Conservation (phyloP, 2,797 vertebrate species). For the Lacerta viridis region DNA sequence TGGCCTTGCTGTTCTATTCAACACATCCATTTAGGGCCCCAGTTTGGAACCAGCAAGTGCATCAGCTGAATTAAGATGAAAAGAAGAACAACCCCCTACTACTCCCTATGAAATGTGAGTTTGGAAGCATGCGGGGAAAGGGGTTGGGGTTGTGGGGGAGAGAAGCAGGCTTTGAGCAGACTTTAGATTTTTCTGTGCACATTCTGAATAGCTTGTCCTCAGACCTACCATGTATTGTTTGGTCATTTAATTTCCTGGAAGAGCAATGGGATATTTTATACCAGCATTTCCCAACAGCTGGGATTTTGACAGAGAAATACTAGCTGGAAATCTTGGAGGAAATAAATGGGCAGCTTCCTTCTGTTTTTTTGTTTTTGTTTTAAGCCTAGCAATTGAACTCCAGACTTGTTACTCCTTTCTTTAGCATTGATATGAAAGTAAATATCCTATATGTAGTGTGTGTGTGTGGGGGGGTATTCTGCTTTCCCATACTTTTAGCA, state of each 20-base stretch:
- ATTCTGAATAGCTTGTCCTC: background rate
- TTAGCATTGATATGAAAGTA: background rate
- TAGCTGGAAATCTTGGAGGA: background rate
- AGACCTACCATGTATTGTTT: background rate
- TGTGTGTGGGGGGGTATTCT: background rate
- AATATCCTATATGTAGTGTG: background rate
- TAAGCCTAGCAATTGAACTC: background rate
- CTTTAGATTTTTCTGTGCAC: background rate
- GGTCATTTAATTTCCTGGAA: background rate
- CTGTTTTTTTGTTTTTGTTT: no score
- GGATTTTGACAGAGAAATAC: background rate
- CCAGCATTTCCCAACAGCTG: background rate
- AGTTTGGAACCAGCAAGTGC: constrained; percentile 4
- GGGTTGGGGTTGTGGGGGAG: no score
- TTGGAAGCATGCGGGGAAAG: no score
- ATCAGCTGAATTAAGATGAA: background rate
- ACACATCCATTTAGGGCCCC: background rate
- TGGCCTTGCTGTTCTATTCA: constrained; percentile 9
- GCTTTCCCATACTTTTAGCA: background rate
- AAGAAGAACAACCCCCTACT: background rate
- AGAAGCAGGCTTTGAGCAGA: background rate
- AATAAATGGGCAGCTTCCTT: background rate
- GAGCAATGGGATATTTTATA: background rate
- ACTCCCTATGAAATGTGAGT: constrained; percentile 7
- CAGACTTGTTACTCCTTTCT: no score